A percentile compares a stretch with the other conserved stretches of the same genome.
Evolutionary conservation across 2,113 vertebrate species (phyloP).

Genomic region (Numenius arquata): DNA sequence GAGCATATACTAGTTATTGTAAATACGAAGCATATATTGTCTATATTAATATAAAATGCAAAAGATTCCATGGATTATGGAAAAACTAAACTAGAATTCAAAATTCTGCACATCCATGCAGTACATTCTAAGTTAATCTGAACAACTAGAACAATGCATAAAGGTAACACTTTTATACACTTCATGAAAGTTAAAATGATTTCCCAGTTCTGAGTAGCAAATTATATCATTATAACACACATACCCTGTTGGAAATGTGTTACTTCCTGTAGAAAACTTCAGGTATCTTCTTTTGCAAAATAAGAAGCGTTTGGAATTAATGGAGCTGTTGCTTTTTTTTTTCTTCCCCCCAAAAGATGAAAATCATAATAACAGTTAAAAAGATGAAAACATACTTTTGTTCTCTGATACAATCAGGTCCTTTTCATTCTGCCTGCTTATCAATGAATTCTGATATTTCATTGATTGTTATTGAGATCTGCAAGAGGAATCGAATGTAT

Average conservation of each 20-base stretch:
- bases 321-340: neutral
- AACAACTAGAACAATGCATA: neutral
- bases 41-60: neutral
- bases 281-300: neutral
- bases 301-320: neutral
- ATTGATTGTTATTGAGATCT: neutral
- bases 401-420: neutral
- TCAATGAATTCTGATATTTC: neutral
- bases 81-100: neutral
- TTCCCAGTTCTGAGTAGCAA: neutral
- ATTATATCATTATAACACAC: neutral
- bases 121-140: neutral
- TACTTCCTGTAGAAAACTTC: neutral
- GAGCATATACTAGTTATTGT: neutral
- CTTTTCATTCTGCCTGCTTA: neutral
- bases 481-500: neutral
- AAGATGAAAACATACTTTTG: neutral
- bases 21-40: neutral
- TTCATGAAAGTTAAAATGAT: neutral
- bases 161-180: neutral
- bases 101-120: neutral
- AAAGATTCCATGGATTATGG: neutral
- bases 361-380: neutral
- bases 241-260: neutral
- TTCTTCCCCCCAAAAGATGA: neutral